Conservation (phyloP, 2,797 vertebrate genomes). For the Diplodus puntazzo region DNA sequence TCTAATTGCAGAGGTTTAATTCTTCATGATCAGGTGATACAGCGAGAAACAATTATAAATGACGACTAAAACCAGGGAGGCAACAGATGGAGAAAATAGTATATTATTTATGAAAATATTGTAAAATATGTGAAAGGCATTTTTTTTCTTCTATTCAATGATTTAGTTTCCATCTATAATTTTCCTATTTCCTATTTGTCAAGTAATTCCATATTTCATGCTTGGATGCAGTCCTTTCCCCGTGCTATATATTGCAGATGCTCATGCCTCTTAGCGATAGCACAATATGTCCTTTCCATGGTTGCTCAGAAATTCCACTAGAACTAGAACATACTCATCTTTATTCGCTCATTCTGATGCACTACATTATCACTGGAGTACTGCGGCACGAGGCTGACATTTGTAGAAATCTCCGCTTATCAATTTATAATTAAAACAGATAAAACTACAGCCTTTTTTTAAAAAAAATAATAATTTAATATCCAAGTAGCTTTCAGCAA, state of each 20-base stretch:
- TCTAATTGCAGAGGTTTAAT: slow-evolving; percentile 29
- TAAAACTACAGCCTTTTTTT: slow-evolving; percentile 37
- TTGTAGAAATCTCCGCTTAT: slow-evolving; percentile 54
- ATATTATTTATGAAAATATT: slow-evolving; percentile 59
- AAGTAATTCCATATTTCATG: slow-evolving; percentile 82
- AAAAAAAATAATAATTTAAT: slow-evolving; percentile 45
- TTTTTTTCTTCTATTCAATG: slow-evolving; percentile 45
- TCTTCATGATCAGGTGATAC: slow-evolving; percentile 39
- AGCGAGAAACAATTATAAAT: slow-evolving; percentile 37
- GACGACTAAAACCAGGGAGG: slow-evolving; percentile 22
- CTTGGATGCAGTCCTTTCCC: slow-evolving; percentile 67
- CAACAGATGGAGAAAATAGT: slow-evolving; percentile 29
- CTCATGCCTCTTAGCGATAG: slow-evolving; percentile 68
- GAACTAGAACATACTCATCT: slow-evolving; percentile 57
- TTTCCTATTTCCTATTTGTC: slow-evolving; percentile 72
- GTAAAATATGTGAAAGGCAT: slow-evolving; percentile 52
- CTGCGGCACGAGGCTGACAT: slow-evolving; percentile 21
- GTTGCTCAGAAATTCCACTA: slow-evolving; percentile 65
- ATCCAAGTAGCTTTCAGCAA: slow-evolving; percentile 67
- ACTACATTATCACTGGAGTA: slow-evolving; percentile 33
- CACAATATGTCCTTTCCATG: slow-evolving; percentile 70
- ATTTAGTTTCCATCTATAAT: slow-evolving; percentile 74
- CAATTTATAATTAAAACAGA: slow-evolving; percentile 72
- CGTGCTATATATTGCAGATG: slow-evolving; percentile 69
- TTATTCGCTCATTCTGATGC: slow-evolving; percentile 52